phyloP scores from a whole-genome alignment of 2,113 vertebrate genomes.

The Apodemus speciosus region DNA sequence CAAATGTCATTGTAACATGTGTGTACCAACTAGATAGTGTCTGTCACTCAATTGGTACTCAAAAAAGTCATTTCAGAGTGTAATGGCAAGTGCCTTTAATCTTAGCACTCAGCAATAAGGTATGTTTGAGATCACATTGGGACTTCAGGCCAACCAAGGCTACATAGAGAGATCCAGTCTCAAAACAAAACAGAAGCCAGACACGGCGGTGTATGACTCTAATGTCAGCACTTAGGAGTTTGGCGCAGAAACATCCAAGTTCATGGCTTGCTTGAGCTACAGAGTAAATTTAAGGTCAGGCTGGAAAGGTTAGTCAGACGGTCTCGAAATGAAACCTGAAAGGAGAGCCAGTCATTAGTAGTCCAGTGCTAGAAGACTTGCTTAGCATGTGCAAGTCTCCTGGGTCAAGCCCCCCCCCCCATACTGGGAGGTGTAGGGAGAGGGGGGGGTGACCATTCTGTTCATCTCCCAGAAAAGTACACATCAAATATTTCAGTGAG shows the following conservation, averaged over 20 bases:
- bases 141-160: neutral
- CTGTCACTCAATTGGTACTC: neutral
- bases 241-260: neutral
- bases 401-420: neutral
- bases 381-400: neutral
- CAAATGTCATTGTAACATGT: neutral
- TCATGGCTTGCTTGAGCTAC: neutral
- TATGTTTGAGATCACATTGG: neutral
- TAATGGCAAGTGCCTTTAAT: neutral
- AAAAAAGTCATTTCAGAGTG: neutral
- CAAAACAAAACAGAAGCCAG: neutral
- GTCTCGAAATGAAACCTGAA: neutral
- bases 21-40: neutral
- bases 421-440: neutral
- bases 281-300: neutral
- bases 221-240: neutral
- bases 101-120: neutral
- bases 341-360: neutral
- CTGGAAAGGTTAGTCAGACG: neutral
- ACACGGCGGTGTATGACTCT: neutral
- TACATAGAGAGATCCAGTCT: neutral
- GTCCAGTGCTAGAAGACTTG: neutral
- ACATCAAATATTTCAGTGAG: slow-evolving; percentile 44
- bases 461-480: slow-evolving; percentile 30
- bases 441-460: neutral